These are phyloP conservation scores for Melieria omissa DNA, from an alignment of 2,888 invertebrate species.

Conservation along the genomic window DNA sequence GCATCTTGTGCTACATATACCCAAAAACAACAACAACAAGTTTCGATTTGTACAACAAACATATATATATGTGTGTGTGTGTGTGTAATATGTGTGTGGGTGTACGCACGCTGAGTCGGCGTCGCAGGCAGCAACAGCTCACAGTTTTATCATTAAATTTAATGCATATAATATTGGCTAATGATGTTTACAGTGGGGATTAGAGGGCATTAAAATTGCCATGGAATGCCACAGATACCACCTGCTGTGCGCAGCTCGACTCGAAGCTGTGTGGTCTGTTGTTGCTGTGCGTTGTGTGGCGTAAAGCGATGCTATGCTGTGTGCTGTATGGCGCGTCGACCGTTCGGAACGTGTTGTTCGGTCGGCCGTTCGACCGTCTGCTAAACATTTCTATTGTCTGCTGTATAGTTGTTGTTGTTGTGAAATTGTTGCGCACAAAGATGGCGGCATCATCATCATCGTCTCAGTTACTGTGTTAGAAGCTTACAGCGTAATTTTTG, in stretches of 20 bases:
- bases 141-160: slow-evolving; percentile 64
- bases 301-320: no score
- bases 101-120: neutral
- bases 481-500: no score
- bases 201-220: slow-evolving; percentile 63
- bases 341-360: no score
- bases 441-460: neutral
- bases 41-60: neutral
- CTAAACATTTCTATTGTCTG: neutral
- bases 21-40: no score
- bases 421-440: slow-evolving; percentile 1
- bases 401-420: slow-evolving; percentile 2
- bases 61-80: neutral
- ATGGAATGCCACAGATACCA: slow-evolving; percentile 56
- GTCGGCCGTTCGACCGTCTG: no score
- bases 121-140: slow-evolving; percentile 22
- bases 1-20: neutral
- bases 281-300: neutral
- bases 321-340: no score
- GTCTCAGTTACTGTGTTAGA: no score
- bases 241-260: slow-evolving; percentile 49
- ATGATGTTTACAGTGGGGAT: slow-evolving; percentile 66
- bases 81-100: neutral
- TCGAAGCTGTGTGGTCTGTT: neutral
- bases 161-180: slow-evolving; percentile 67